Conservation (phyloP, 1,140 invertebrate species). For the Plectrocnemia conspersa region DNA sequence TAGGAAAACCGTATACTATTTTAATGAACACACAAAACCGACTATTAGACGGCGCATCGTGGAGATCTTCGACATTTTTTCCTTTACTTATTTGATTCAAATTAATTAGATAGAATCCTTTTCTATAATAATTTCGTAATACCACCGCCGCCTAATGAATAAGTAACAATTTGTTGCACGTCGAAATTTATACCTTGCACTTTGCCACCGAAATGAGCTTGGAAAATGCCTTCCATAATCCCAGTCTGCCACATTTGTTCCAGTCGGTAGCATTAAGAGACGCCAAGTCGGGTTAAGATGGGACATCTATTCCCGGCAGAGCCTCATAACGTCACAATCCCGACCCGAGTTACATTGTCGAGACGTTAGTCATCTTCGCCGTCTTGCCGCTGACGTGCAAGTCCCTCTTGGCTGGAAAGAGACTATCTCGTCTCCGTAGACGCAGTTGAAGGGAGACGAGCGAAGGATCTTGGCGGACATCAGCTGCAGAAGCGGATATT, state of each 20-base stretch:
- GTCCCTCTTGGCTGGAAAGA: no score
- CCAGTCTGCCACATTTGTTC: constrained; percentile 8
- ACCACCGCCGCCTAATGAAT: background rate
- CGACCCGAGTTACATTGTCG: constrained; percentile 5
- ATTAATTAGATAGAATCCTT: background rate
- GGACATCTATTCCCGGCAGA: constrained; percentile 25
- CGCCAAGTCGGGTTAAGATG: constrained; percentile 17
- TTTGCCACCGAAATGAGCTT: background rate
- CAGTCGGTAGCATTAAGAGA: constrained; percentile 7
- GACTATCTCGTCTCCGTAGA: no score
- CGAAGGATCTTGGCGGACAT: no score
- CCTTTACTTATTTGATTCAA: background rate
- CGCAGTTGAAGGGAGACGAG: no score
- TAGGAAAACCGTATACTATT: no score
- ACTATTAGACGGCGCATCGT: no score
- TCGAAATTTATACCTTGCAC: background rate
- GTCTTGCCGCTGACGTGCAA: background rate
- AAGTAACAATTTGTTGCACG: background rate
- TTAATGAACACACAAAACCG: no score
- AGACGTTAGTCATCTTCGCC: constrained; percentile 7
- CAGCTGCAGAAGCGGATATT: no score
- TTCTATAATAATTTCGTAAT: background rate
- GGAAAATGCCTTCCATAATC: background rate
- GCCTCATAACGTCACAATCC: constrained; percentile 20
- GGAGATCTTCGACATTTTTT: no score